These are phyloP conservation scores for Phaethon lepturus DNA, from an alignment of 2,113 vertebrate genomes.

Conservation along the genomic window DNA sequence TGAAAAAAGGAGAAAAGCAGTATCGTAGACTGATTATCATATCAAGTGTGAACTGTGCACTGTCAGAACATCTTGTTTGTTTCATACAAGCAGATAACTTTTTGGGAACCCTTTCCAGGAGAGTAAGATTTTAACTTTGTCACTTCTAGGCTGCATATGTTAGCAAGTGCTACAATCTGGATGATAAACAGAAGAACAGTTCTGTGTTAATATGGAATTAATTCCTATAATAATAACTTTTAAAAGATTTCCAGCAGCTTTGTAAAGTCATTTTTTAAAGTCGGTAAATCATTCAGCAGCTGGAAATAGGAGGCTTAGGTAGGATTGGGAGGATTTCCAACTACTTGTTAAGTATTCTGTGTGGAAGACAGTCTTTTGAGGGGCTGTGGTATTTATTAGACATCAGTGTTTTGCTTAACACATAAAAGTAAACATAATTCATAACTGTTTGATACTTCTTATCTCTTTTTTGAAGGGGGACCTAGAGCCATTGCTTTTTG, in stretches of 20 bases:
- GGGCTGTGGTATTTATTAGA: not conserved
- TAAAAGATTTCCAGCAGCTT: not conserved
- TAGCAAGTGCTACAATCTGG: not conserved
- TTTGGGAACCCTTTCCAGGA: not conserved
- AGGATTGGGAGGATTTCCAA: not conserved
- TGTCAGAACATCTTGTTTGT: not conserved
- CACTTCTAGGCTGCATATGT: not conserved
- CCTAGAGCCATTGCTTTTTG: not conserved
- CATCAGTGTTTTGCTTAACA: not conserved
- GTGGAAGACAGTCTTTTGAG: not conserved
- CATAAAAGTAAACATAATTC: not conserved
- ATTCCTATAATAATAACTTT: not conserved
- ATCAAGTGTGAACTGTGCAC: not conserved
- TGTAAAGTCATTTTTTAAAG: not conserved
- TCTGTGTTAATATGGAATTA: not conserved
- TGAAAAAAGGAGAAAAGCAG: not conserved
- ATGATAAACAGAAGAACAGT: not conserved
- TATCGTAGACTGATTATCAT: not conserved
- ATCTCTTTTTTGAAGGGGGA: not conserved
- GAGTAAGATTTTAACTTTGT: not conserved
- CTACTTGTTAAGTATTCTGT: not conserved
- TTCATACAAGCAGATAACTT: not conserved
- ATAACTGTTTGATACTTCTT: not conserved
- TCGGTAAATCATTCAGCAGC: not conserved
- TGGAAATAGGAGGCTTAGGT: not conserved